Evolutionary conservation across 2,888 invertebrate genomes (phyloP).

Genomic region (Synergus umbraculus): DNA sequence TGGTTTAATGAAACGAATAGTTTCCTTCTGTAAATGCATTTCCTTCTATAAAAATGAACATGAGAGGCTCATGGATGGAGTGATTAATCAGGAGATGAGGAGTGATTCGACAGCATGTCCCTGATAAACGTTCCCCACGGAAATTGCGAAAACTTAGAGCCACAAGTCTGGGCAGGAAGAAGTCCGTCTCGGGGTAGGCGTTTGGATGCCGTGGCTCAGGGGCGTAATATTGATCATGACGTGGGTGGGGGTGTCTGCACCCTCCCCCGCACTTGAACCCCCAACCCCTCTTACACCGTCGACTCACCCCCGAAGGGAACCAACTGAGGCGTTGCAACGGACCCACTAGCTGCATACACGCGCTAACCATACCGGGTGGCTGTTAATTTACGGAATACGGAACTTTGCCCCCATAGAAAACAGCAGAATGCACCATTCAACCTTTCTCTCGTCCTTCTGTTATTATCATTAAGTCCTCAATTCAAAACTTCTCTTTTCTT

Average conservation of each 20-base stretch:
- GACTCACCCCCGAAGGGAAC: conserved; percentile 52
- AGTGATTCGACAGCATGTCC: conserved; percentile 23
- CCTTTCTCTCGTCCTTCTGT: not conserved
- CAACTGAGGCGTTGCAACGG: conserved; percentile 70
- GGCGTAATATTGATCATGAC: conserved; percentile 77
- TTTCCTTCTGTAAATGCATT: too few species aligned
- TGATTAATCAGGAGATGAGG: conserved; percentile 29
- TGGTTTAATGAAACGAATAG: too few species aligned
- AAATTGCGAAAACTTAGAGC: conserved; percentile 53
- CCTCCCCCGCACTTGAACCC: conserved; percentile 62
- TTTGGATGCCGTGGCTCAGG: conserved; percentile 74
- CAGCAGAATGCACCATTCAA: not conserved
- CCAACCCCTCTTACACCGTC: conserved; percentile 47
- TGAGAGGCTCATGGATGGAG: conserved; percentile 39
- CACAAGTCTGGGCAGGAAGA: conserved; percentile 65
- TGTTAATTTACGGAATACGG: conserved; percentile 49
- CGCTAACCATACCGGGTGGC: conserved; percentile 52
- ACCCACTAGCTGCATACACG: conserved; percentile 64
- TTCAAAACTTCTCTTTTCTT: not conserved
- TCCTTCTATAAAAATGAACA: too few species aligned
- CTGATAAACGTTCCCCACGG: conserved; percentile 40
- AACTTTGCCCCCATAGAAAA: conserved; percentile 10
- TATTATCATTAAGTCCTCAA: not conserved
- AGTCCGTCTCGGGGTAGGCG: conserved; percentile 74
- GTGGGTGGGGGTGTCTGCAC: conserved; percentile 74